Evolutionary conservation across 2,888 invertebrate genomes (phyloP).

Genomic region (Agonopterix subpropinquella): DNA sequence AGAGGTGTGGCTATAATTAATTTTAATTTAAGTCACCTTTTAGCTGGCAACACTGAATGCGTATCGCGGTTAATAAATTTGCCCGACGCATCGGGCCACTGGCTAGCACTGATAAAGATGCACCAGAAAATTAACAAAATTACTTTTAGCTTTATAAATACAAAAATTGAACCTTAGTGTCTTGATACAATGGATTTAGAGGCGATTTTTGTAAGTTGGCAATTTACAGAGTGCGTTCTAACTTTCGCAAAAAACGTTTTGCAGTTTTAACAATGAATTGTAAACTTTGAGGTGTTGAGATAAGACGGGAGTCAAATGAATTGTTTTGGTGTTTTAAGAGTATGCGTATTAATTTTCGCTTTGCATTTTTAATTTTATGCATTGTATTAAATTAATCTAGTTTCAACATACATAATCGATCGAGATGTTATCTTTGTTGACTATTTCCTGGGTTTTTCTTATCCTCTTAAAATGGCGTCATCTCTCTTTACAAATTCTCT

Average conservation of each 20-base stretch:
- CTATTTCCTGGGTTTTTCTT: too few species aligned
- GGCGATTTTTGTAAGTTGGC: constrained; percentile 14
- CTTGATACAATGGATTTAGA: constrained; percentile 8
- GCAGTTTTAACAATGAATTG: constrained; percentile 32
- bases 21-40: constrained; percentile 74
- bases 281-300: constrained; percentile 37
- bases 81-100: constrained; percentile 59
- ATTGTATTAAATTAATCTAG: too few species aligned
- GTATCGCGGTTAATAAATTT: constrained; percentile 75
- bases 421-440: too few species aligned
- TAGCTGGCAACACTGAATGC: constrained; percentile 69
- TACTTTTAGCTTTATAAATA: background rate
- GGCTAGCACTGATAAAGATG: constrained; percentile 64
- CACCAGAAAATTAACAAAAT: constrained; percentile 30
- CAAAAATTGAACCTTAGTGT: constrained; percentile 14
- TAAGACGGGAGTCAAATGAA: constrained; percentile 30
- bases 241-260: constrained; percentile 31
- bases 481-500: too few species aligned
- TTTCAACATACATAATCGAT: too few species aligned
- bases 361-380: too few species aligned
- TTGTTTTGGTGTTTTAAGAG: background rate
- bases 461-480: too few species aligned
- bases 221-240: constrained; percentile 22
- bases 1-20: constrained; percentile 74
- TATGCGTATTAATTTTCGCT: too few species aligned